Conservation (phyloP, 2,888 invertebrate species). For the Criorhina ranunculi region DNA sequence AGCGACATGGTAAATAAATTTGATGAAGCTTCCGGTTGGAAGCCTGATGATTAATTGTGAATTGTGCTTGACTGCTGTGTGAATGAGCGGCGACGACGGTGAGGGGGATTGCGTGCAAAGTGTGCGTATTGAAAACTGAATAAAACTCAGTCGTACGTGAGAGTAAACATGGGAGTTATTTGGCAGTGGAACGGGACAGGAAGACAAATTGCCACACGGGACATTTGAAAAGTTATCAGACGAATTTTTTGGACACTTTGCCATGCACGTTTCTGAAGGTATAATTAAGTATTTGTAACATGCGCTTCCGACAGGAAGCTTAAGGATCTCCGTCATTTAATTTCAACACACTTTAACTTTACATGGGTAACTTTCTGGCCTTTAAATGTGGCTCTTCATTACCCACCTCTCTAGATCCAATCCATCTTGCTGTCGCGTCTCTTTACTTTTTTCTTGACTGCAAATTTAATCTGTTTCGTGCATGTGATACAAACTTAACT, state of each 20-base stretch:
- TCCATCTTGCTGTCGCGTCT: constrained; percentile 20
- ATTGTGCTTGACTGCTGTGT: constrained; percentile 58
- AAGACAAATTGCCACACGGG: constrained; percentile 40
- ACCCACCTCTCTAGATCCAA: neutral
- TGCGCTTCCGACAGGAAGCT: constrained; percentile 1
- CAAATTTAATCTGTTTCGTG: constrained; percentile 42
- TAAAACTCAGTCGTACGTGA: constrained; percentile 46
- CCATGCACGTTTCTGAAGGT: neutral
- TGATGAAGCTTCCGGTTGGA: constrained; percentile 73
- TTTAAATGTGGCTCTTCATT: too few species aligned
- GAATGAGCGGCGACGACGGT: constrained; percentile 4
- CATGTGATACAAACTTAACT: constrained; percentile 26
- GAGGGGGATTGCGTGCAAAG: constrained; percentile 18
- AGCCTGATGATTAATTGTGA: constrained; percentile 74
- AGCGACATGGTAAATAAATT: constrained; percentile 72
- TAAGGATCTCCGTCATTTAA: too few species aligned
- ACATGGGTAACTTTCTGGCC: too few species aligned
- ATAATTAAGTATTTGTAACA: constrained; percentile 38
- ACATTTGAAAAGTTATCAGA: constrained; percentile 35
- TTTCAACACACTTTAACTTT: too few species aligned
- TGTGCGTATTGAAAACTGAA: constrained; percentile 56
- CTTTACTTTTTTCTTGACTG: constrained; percentile 30
- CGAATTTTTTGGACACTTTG: constrained; percentile 16
- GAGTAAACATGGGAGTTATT: constrained; percentile 39
- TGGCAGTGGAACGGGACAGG: constrained; percentile 20